A percentile compares a stretch with the other conserved stretches of the same genome.
Conservation (phyloP, 2,888 invertebrate species). For the Cyclophora punctaria region DNA sequence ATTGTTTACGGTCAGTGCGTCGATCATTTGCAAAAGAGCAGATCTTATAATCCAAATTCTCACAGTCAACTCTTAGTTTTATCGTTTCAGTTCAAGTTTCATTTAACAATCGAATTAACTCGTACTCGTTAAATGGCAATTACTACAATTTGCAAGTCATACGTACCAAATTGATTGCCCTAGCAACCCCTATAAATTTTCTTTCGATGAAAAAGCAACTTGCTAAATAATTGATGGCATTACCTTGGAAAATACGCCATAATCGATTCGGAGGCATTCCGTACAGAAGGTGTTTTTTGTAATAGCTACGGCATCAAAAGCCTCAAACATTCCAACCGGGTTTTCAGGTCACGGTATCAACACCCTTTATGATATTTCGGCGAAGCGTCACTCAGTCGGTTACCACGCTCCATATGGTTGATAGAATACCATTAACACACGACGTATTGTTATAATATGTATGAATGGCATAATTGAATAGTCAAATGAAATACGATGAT, state of each 20-base stretch:
- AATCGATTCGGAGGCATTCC: constrained; percentile 10
- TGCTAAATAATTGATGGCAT: too few relatives aligned
- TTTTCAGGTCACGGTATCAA: constrained; percentile 54
- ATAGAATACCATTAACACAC: constrained; percentile 9
- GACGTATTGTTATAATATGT: constrained; percentile 7
- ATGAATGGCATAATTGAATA: constrained; percentile 5
- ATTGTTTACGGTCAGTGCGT: too few relatives aligned
- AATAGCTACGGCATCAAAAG: constrained; percentile 25
- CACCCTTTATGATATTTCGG: constrained; percentile 16
- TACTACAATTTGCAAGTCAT: too few relatives aligned
- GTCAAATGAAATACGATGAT: constrained; percentile 16
- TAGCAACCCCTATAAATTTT: too few relatives aligned
- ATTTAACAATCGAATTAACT: too few relatives aligned
- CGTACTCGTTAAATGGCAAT: too few relatives aligned
- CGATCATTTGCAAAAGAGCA: too few relatives aligned
- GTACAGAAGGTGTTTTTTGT: constrained; percentile 31
- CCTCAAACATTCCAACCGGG: constrained; percentile 38
- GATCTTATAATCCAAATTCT: too few relatives aligned
- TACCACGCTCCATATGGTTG: constrained; percentile 4
- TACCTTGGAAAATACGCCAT: constrained; percentile 1
- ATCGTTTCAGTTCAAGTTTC: too few relatives aligned
- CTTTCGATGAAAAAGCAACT: too few relatives aligned
- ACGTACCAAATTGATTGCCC: too few relatives aligned
- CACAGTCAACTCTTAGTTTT: too few relatives aligned
- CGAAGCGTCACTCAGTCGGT: constrained; percentile 6